phyloP scores from a whole-genome alignment of 2,888 invertebrate genomes.

The Ichneumoninae sp. region DNA sequence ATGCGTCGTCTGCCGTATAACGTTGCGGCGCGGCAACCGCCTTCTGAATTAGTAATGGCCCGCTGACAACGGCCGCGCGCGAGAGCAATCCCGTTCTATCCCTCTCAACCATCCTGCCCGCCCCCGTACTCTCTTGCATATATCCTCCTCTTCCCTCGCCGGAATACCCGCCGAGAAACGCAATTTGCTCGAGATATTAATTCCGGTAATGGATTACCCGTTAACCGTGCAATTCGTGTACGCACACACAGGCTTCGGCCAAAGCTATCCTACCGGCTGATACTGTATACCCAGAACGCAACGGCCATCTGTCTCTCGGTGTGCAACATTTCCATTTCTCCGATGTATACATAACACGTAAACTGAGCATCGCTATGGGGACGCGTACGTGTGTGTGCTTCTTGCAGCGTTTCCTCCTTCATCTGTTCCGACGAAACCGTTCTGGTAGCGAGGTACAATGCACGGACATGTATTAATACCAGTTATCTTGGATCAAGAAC shows the following conservation, averaged over 20 bases:
- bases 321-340: conserved; percentile 31
- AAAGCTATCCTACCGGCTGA: conserved; percentile 47
- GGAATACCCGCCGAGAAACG: conserved; percentile 72
- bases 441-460: neutral
- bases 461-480: neutral
- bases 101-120: conserved; percentile 22
- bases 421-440: neutral
- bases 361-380: neutral
- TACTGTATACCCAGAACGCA: conserved; percentile 56
- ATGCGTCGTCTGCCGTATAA: conserved; percentile 79
- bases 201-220: conserved; percentile 78
- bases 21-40: conserved; percentile 78
- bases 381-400: conserved; percentile 22
- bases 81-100: conserved; percentile 52
- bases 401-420: conserved; percentile 25
- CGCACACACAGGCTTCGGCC: conserved; percentile 29
- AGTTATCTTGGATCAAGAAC: conserved; percentile 28
- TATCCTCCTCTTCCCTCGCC: conserved; percentile 17
- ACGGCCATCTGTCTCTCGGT: conserved; percentile 56
- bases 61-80: conserved; percentile 72
- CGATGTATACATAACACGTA: conserved; percentile 42
- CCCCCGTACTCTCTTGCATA: neutral
- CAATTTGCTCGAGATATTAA: conserved; percentile 79
- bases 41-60: conserved; percentile 81
- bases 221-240: conserved; percentile 71